Base-by-base conservation (phyloP, 2,888 invertebrate genomes). In the Xestia sexstrigata region DNA sequence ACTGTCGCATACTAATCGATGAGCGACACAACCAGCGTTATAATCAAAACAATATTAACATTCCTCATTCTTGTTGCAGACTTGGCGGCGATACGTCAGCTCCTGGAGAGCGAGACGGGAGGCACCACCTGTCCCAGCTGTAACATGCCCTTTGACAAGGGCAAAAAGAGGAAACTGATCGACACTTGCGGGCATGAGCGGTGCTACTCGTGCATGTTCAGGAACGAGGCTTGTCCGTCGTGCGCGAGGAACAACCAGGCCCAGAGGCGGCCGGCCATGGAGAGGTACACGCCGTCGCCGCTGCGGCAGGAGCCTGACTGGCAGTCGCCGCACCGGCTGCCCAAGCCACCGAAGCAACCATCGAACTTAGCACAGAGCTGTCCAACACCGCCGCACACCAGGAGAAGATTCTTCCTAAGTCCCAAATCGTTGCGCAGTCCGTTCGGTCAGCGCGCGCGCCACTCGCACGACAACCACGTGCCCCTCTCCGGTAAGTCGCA, bases 101-200 rank as follows among this genome's bases (percentile, higher is more conserved):
- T 98, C 86, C 97, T 98, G 91, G 98, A 98, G 93, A 97, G 97
- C 91, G 98, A 98, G 94, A 97, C 97, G 78, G 97, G 97, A 77
- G 97, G 97, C 84, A 97, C 97, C 71, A 97, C 97, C 84, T 98
- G 98, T 95, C 98, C 98, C 86, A 98, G 98, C 95, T 98, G 98
- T 97, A 98, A 98, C 95, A 98, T 99, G 98, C 99, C 99, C 90
- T 99, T 99, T 97, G 99, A 99, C 96, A 99, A 99, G 96, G 99
- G 99, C 95, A 99, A 99, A 97, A 99, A 99, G 96, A 98, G 99
- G 95, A 98, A 98, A 94, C 97, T 99, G 92, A 99, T 99, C 93
- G 99, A 99, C 97, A 98, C 98, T 82, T 99, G 99, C 96, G 99
- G 99, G 88, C 99, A 99, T 97, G 99, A 99, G 94, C 97, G 99